Conservation (phyloP, 2,797 vertebrate genomes). For the Enteromius radiatus region DNA sequence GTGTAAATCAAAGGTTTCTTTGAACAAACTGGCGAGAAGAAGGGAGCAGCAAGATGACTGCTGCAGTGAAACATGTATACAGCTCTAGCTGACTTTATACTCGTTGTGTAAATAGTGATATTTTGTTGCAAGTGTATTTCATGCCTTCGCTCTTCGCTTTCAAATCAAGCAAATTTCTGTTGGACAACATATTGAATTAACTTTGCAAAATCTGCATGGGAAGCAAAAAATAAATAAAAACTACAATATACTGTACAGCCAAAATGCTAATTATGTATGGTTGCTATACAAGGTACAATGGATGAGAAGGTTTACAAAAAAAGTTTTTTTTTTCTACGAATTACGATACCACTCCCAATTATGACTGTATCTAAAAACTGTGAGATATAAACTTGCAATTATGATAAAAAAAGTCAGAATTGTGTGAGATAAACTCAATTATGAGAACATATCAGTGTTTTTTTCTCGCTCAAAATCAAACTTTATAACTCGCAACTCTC, state of each 20-base stretch:
- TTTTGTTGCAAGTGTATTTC: neutral
- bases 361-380: too few relatives aligned
- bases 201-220: neutral
- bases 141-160: neutral
- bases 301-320: too few relatives aligned
- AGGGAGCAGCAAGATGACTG: neutral
- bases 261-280: neutral
- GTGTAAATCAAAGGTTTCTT: constrained; percentile 1
- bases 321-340: too few relatives aligned
- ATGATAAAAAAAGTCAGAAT: too few relatives aligned
- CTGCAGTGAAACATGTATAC: neutral
- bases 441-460: too few relatives aligned
- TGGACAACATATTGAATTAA: neutral
- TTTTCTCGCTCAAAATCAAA: too few relatives aligned
- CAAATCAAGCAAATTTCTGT: neutral
- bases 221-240: neutral
- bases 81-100: neutral
- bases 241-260: neutral
- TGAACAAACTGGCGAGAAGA: neutral
- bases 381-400: too few relatives aligned
- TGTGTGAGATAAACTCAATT: too few relatives aligned
- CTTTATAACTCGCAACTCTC: too few relatives aligned
- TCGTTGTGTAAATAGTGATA: neutral
- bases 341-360: too few relatives aligned
- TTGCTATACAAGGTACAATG: too few relatives aligned